Evolutionary conservation across 2,888 invertebrate species (phyloP).

Genomic region (Caenorhabditis macrosperma): DNA sequence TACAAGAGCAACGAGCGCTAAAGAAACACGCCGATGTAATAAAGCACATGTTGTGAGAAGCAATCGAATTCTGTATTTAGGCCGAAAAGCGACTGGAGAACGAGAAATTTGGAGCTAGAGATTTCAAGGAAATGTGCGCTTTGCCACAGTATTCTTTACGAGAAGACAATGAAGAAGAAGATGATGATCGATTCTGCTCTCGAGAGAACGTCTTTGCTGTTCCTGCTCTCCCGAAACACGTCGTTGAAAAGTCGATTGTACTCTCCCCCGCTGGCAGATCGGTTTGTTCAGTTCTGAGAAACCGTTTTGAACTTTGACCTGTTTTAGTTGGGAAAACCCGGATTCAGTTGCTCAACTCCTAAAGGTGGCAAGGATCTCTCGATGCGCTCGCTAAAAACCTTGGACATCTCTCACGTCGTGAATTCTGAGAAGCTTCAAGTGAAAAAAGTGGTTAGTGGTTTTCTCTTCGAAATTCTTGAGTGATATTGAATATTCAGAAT

Average conservation of each 20-base stretch:
- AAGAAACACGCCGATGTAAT: conserved; percentile 19
- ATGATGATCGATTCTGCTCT: too few species aligned
- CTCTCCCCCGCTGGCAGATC: conserved; percentile 10
- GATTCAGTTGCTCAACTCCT: conserved; percentile 32
- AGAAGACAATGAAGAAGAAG: not conserved
- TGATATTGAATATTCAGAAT: conserved; percentile 1
- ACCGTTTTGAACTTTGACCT: not conserved
- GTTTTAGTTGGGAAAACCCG: conserved; percentile 29
- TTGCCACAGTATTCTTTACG: conserved; percentile 8
- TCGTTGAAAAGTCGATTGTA: conserved; percentile 28
- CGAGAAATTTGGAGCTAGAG: conserved; percentile 27
- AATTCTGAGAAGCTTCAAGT: conserved; percentile 2
- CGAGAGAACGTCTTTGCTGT: conserved; percentile 13
- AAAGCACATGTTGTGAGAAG: not conserved
- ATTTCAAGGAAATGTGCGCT: conserved; percentile 7
- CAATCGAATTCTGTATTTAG: not conserved
- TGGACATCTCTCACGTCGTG: conserved; percentile 42
- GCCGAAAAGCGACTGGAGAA: not conserved
- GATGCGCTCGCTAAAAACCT: conserved; percentile 11
- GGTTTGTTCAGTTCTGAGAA: too few species aligned
- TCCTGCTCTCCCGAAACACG: conserved; percentile 26
- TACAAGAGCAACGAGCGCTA: not conserved
- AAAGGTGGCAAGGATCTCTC: conserved; percentile 18
- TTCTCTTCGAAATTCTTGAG: not conserved
- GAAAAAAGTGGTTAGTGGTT: not conserved